Evolutionary conservation across 2,797 vertebrate genomes (phyloP), one percentile per base, ranked within the genome.

Genomic region (Garrulus glandarius): DNA sequence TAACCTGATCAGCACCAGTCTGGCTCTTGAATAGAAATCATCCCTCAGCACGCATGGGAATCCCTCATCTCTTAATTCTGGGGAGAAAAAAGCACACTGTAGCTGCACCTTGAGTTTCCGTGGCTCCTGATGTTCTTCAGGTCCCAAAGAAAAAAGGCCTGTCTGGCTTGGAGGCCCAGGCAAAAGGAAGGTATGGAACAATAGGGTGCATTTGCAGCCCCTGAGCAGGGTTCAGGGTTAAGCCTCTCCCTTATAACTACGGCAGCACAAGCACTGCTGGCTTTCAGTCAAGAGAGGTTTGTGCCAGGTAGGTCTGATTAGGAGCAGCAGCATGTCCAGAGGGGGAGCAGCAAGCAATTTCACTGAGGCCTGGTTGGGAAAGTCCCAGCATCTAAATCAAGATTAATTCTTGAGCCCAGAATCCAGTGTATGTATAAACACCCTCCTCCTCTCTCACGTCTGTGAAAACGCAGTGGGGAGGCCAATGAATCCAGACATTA

Each of bases 361-460:
- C 89, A 95, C 72, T 87, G 87, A 94, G 91, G 94, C 77, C 89
- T 59, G 80, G 44, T 26, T 97, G 95, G 95, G 95, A 96, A 97
- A 97, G 96, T 97, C 95, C 96, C 96, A 96, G 89, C 87, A 90
- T 74, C 94, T 91, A 96, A 90, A 95, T 95, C 94, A 96, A 96
- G 95, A 97, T 96, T 94, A 95, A 95, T 74, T 96, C 72, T 27
- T 56, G 24, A 95, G 59, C 15, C 8, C 30, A 92, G 93, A 91
- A 91, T 84, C 41, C 85, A 95, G 85, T 55, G 59, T 89, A 65
- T 91, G 92, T 78, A 92, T 92, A 92, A 96, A 96, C 93, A 95
- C 85, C 36, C 84, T 92, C 68, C 94, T 92, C 89, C 95, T 96
- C 95, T 83, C 59, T 95, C 85, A 81, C 0, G 2, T 93, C 93